Evolutionary conservation across 2,797 vertebrate species (phyloP), one percentile per base, ranked within the genome.

Genomic region (Propithecus perrieri): DNA sequence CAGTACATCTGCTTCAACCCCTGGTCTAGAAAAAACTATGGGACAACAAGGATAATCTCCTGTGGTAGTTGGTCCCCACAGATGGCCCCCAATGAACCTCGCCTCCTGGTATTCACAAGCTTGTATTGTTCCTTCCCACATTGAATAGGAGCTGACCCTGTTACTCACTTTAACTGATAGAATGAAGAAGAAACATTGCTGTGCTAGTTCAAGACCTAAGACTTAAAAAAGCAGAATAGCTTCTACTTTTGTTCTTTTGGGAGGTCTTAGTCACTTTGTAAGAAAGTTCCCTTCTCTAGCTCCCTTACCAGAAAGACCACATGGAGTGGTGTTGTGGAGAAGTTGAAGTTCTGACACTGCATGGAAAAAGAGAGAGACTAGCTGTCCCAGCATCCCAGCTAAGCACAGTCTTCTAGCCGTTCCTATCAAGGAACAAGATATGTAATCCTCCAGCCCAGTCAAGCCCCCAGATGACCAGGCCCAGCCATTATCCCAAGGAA

Each of bases 201-300:
- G 7, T 83, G 43, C 6, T 43, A 41, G 63, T 72, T 94, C 33
- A 94, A 85, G 53, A 78, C 22, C 11, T 80, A 75, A 79, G 15
- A 46, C 71, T 91, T 85, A 6, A 59, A 85, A 67, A 88, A 22
- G 35, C 33, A 93, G 50, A 72, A 88, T 0, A 69, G 33, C 30
- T 89, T 84, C 69, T 93, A 50, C 55, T 87, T 89, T 72, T 85
- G 28, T 86, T 89, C 72, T 74, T 89, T 84, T 24, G 43, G 38
- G 72, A 85, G 22, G n/a, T 74, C 63, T 72, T 41, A 72, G 48
- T 35, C 43, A 55, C 26, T 50, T 57, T 0, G 0, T 24, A 94
- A 89, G 53, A 85, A 89, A 72, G 18, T 22, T 91, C 24, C 14
- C 41, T 41, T 41, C 41, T 41, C 41, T 41, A 4, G 41, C 41